Conservation (phyloP, 2,113 vertebrate species). For the Picathartes gymnocephalus region DNA sequence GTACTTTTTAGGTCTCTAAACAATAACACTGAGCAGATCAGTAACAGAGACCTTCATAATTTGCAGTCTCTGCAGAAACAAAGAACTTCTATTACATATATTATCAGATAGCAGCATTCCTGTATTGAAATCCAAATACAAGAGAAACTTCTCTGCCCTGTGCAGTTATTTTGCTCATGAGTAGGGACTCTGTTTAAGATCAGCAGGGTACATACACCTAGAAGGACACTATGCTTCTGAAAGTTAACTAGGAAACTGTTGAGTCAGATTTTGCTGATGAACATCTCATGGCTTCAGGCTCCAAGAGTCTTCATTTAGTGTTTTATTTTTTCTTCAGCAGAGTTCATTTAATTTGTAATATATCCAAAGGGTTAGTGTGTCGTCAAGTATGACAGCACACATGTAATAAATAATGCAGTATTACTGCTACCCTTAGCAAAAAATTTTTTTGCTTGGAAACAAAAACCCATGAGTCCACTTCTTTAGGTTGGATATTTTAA, state of each 20-base stretch:
- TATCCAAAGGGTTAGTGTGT: constrained; percentile 58
- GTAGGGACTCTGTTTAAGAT: constrained; percentile 72
- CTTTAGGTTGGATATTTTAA: background rate
- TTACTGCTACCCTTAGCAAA: background rate
- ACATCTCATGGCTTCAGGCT: constrained; percentile 7
- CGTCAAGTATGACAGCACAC: constrained; percentile 8
- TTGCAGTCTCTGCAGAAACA: constrained; percentile 14
- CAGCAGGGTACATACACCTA: constrained; percentile 52
- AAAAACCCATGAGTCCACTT: background rate
- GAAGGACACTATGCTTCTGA: constrained; percentile 69
- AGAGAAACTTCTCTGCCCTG: constrained; percentile 63
- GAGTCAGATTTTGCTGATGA: constrained; percentile 28
- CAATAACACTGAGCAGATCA: constrained; percentile 8
- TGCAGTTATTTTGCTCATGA: constrained; percentile 64
- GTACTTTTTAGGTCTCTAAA: background rate
- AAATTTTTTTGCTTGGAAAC: background rate
- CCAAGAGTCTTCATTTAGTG: background rate
- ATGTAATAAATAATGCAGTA: background rate
- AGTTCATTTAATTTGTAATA: constrained; percentile 76
- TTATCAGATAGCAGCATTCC: constrained; percentile 24
- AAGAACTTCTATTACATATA: constrained; percentile 24
- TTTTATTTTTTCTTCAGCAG: constrained; percentile 59
- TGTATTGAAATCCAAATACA: constrained; percentile 65
- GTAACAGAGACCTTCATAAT: background rate
- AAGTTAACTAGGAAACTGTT: constrained; percentile 64